These are phyloP conservation scores for Argentina silus DNA, from an alignment of 2,797 vertebrate genomes.

Conservation along the genomic window DNA sequence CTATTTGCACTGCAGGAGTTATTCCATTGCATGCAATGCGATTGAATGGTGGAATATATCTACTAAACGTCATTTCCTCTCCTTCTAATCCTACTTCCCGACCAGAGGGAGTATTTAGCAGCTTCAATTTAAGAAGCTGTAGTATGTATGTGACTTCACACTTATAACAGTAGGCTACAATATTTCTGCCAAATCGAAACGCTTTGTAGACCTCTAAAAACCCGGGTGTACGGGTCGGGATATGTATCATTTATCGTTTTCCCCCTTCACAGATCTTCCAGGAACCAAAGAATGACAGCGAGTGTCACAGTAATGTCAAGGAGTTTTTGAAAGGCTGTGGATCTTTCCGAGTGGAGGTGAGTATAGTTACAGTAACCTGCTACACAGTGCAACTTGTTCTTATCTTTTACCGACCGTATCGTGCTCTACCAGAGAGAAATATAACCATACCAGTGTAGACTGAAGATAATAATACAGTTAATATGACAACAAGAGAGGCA, in stretches of 20 bases:
- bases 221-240: background rate
- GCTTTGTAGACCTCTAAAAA: background rate
- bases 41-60: background rate
- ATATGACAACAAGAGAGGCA: no score
- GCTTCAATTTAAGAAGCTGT: background rate
- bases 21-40: no score
- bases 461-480: no score
- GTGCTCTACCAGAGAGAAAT: no score
- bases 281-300: slow-evolving; percentile 88
- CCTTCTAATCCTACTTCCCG: slow-evolving; percentile 38
- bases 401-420: background rate
- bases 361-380: slow-evolving; percentile 42
- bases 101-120: slow-evolving; percentile 25
- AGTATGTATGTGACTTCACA: background rate
- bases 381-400: background rate
- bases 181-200: background rate
- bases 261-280: slow-evolving; percentile 82
- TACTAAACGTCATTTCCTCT: slow-evolving; percentile 63
- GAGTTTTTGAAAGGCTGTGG: slow-evolving; percentile 91
- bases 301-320: slow-evolving; percentile 89
- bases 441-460: no score
- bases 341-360: slow-evolving; percentile 90
- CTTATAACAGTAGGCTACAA: background rate
- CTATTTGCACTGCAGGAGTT: no score
- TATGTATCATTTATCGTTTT: slow-evolving; percentile 24